These are phyloP conservation scores for Caerostris darwini DNA, from an alignment of 1,140 invertebrate genomes.

Conservation along the genomic window DNA sequence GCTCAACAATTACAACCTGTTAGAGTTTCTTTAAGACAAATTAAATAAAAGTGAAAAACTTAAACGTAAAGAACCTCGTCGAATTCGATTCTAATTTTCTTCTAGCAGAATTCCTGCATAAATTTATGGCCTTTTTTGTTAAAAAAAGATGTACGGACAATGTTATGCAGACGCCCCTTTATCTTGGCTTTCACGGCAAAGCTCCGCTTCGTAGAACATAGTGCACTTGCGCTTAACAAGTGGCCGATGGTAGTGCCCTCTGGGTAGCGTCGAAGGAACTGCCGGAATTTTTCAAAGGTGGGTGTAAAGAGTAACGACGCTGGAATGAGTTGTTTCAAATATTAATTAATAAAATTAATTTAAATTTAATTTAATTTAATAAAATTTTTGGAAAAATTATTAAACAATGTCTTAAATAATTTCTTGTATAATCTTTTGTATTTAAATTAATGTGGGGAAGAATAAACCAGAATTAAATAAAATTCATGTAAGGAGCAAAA, in stretches of 20 bases:
- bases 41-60: not conserved
- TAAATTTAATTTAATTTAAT: no score
- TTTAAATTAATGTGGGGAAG: no score
- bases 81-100: not conserved
- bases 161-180: conserved; percentile 26
- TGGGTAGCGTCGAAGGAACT: not conserved
- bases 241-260: conserved; percentile 50
- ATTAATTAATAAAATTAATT: no score
- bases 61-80: not conserved
- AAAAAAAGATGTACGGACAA: not conserved
- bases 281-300: not conserved
- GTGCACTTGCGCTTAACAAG: conserved; percentile 71
- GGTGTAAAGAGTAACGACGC: not conserved
- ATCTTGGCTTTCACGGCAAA: not conserved
- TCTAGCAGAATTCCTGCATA: conserved; percentile 7
- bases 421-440: no score
- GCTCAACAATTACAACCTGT: not conserved
- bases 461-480: no score
- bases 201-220: not conserved
- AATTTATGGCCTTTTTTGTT: not conserved
- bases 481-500: no score
- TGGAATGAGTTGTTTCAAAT: no score
- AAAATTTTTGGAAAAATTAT: no score
- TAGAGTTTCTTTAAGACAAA: not conserved
- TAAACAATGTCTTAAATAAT: no score